These are phyloP conservation scores for Antheraea assamensis DNA, from an alignment of 2,888 invertebrate species.

Conservation along the genomic window DNA sequence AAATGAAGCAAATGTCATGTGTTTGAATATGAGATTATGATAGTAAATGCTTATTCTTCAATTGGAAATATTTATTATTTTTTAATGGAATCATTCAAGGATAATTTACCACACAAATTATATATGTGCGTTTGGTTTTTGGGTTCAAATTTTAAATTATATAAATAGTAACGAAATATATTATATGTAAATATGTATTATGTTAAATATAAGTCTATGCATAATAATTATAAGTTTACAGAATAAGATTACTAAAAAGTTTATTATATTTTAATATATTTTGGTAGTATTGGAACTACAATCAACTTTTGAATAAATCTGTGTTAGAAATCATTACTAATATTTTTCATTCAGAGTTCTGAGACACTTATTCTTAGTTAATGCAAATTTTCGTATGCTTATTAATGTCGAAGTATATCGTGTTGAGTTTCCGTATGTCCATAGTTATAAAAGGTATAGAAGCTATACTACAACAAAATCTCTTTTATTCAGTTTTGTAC, in stretches of 20 bases:
- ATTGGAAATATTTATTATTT: not conserved
- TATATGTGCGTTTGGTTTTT: slow-evolving; percentile 25
- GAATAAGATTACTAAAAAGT: not conserved
- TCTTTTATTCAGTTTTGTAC: not conserved
- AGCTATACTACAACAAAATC: no score
- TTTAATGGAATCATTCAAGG: slow-evolving; percentile 19
- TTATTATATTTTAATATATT: not conserved
- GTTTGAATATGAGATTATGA: not conserved
- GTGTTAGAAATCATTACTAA: no score
- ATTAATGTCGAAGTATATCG: no score
- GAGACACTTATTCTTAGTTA: no score
- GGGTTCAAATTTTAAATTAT: not conserved
- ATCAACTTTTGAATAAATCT: no score
- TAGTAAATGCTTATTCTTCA: not conserved
- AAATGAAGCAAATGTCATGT: not conserved
- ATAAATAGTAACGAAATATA: not conserved
- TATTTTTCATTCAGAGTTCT: no score
- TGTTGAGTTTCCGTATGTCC: no score
- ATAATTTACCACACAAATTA: slow-evolving; percentile 30
- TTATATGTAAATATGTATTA: not conserved
- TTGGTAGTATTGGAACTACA: no score
- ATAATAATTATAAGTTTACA: not conserved
- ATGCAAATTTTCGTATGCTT: no score
- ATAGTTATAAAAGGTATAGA: no score
- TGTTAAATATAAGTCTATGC: not conserved